Evolutionary conservation across 2,797 vertebrate species (phyloP).

Genomic region (Synanceia verrucosa): DNA sequence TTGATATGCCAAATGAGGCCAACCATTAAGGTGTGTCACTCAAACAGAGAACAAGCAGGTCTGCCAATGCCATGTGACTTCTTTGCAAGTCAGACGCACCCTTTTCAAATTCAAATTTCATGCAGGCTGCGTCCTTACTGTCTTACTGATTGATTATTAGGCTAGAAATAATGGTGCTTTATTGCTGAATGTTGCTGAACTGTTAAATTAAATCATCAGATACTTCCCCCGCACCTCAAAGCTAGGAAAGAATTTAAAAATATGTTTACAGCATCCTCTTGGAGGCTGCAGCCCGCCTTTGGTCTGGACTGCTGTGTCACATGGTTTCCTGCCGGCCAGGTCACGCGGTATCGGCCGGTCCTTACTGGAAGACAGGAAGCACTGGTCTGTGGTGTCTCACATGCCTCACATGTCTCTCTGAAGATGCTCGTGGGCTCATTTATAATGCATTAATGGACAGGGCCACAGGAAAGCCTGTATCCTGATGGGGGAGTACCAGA

Average conservation of each 20-base stretch:
- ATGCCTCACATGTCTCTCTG: constrained; percentile 68
- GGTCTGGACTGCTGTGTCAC: constrained; percentile 64
- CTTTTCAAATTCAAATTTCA: background rate
- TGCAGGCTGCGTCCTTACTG: background rate
- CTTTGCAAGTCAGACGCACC: constrained; percentile 9
- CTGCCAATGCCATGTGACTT: background rate
- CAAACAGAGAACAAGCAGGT: background rate
- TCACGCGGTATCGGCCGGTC: constrained; percentile 55
- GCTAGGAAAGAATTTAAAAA: background rate
- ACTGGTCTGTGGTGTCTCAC: constrained; percentile 70
- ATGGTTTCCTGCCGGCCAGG: constrained; percentile 68
- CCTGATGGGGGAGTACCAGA: constrained; percentile 50
- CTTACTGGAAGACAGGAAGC: constrained; percentile 82
- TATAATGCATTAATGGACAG: constrained; percentile 78
- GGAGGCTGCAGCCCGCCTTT: constrained; percentile 12
- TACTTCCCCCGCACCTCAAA: background rate
- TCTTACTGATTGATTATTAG: background rate
- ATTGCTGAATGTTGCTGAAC: background rate
- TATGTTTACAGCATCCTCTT: background rate
- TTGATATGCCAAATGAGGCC: constrained; percentile 45
- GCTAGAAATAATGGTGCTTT: background rate
- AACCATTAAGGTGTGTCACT: constrained; percentile 7
- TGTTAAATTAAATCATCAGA: constrained; percentile 1
- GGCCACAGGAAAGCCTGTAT: constrained; percentile 68
- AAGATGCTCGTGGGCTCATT: constrained; percentile 67